phyloP scores from a whole-genome alignment of 2,888 invertebrate genomes.

The Tanytarsus gracilentus region DNA sequence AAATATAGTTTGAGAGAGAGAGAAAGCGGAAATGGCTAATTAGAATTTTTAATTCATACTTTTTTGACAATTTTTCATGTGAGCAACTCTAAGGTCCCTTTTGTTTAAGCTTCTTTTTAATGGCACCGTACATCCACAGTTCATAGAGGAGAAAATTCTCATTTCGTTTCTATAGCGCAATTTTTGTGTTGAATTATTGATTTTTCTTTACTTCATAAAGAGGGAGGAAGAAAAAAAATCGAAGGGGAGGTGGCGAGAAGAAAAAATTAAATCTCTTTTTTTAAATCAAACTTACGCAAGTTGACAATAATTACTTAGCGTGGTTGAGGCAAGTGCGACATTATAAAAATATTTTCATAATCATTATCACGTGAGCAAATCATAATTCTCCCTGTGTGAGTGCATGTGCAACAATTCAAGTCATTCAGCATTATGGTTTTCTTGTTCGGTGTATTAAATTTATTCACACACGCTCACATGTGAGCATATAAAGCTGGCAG shows the following conservation, averaged over 20 bases:
- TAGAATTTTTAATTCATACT: conserved; percentile 14
- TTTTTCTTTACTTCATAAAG: conserved; percentile 5
- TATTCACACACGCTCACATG: too few relatives aligned
- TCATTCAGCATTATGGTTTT: background rate
- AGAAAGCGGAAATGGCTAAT: conserved; percentile 20
- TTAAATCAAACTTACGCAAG: too few relatives aligned
- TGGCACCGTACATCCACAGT: conserved; percentile 1
- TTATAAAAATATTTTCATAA: too few relatives aligned
- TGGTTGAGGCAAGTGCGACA: too few relatives aligned
- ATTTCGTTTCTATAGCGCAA: conserved; percentile 10
- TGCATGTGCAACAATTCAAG: conserved; percentile 12
- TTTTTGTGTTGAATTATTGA: conserved; percentile 15
- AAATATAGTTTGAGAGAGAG: background rate
- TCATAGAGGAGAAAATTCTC: too few relatives aligned
- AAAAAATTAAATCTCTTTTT: background rate
- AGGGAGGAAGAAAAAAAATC: background rate
- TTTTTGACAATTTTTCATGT: background rate
- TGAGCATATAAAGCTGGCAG: too few relatives aligned
- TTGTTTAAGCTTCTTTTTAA: background rate
- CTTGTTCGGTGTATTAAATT: background rate
- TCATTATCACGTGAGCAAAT: too few relatives aligned
- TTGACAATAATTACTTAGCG: too few relatives aligned
- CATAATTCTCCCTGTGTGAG: too few relatives aligned
- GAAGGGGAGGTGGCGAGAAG: background rate
- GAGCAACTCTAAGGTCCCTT: background rate